Conservation (phyloP, 2,888 invertebrate genomes). For the Mantis religiosa region DNA sequence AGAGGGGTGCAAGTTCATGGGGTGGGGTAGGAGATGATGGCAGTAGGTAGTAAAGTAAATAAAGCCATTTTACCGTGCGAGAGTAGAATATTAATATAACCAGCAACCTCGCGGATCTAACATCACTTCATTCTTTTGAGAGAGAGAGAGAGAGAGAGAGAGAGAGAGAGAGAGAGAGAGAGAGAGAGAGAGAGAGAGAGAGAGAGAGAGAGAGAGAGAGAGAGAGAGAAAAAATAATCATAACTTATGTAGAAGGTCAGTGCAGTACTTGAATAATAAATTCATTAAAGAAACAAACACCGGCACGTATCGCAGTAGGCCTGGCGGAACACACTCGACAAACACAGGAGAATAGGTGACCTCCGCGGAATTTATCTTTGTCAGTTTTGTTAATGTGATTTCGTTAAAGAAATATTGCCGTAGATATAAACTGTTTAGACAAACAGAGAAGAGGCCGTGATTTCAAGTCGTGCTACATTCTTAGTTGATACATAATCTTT, state of each 20-base stretch:
- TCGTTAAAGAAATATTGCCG: background rate
- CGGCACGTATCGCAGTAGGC: background rate
- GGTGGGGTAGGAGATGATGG: background rate
- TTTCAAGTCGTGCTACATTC: background rate
- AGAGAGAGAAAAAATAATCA: background rate
- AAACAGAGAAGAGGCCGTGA: background rate
- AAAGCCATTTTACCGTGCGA: background rate
- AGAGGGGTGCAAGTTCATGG: background rate
- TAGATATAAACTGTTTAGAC: background rate
- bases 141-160: too few species aligned
- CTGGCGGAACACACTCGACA: background rate
- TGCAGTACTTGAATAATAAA: background rate
- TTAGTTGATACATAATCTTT: background rate
- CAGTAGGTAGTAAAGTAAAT: background rate
- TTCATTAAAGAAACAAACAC: background rate
- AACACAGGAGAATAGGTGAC: background rate
- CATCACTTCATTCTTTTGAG: background rate
- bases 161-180: too few species aligned
- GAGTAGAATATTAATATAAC: background rate
- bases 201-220: too few species aligned
- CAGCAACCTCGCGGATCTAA: background rate
- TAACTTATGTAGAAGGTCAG: background rate
- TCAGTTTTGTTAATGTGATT: background rate
- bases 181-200: too few species aligned
- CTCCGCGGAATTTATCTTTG: background rate